A percentile compares a stretch with the other conserved stretches of the same genome.
Evolutionary conservation across 2,888 invertebrate genomes (phyloP).

Genomic region (Drosophila neoperkinsi): DNA sequence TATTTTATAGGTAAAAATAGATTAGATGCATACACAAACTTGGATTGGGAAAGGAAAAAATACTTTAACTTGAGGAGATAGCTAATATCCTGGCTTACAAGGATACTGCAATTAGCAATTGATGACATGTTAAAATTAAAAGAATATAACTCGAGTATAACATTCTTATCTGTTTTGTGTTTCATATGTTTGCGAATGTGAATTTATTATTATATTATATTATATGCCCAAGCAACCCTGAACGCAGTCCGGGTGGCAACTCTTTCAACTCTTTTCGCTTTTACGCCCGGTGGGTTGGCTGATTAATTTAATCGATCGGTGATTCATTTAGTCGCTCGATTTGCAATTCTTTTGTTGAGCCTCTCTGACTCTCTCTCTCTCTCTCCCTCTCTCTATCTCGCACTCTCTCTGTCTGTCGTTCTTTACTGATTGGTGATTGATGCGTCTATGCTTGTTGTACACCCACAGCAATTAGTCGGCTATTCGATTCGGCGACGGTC

Average conservation of each 20-base stretch:
- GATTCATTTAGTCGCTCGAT: constrained; percentile 72
- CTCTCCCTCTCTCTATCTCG: background rate
- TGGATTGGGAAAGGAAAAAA: too few relatives aligned
- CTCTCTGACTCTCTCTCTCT: background rate
- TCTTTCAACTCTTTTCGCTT: constrained; percentile 10
- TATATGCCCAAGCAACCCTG: background rate
- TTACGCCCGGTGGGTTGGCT: constrained; percentile 44
- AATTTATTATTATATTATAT: too few relatives aligned
- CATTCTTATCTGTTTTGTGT: too few relatives aligned
- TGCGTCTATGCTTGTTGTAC: constrained; percentile 47
- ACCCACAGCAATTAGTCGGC: constrained; percentile 71
- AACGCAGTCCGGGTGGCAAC: constrained; percentile 10
- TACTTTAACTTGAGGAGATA: too few relatives aligned
- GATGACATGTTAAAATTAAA: too few relatives aligned
- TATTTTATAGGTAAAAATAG: too few relatives aligned
- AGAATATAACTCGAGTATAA: too few relatives aligned
- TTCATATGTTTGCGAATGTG: too few relatives aligned
- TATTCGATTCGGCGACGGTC: constrained; percentile 59
- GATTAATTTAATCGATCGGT: constrained; percentile 58
- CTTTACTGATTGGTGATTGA: constrained; percentile 61
- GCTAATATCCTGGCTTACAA: too few relatives aligned
- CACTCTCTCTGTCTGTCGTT: constrained; percentile 7
- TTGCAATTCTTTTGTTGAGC: constrained; percentile 36
- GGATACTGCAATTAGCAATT: too few relatives aligned
- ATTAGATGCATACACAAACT: too few relatives aligned